These are phyloP conservation scores for Agrochola lota DNA, from an alignment of 2,888 invertebrate species.

Conservation along the genomic window DNA sequence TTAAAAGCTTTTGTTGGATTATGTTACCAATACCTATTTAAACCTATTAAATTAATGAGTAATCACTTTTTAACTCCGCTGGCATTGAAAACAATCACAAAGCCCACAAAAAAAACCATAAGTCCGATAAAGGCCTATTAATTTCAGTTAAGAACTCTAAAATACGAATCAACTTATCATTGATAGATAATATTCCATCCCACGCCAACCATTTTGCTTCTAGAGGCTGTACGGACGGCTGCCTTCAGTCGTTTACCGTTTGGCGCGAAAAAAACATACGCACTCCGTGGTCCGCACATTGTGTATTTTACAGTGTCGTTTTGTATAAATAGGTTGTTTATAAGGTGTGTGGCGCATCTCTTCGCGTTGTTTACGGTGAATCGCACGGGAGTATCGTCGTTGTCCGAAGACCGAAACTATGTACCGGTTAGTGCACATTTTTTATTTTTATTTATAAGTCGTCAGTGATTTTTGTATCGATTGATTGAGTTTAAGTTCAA, in stretches of 20 bases:
- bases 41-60: background rate
- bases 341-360: constrained; percentile 79
- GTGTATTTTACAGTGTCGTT: constrained; percentile 72
- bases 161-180: constrained; percentile 50
- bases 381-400: constrained; percentile 69
- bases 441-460: constrained; percentile 59
- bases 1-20: background rate
- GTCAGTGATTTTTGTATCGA: constrained; percentile 45
- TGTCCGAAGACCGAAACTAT: constrained; percentile 69
- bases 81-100: background rate
- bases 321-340: constrained; percentile 81
- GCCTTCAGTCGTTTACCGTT: constrained; percentile 73
- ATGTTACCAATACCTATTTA: background rate
- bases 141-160: constrained; percentile 55
- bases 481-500: constrained; percentile 42
- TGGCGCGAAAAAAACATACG: constrained; percentile 77
- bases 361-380: constrained; percentile 73
- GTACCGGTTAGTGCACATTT: constrained; percentile 85
- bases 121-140: constrained; percentile 12
- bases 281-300: constrained; percentile 39
- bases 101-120: background rate
- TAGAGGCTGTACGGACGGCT: constrained; percentile 61
- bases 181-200: constrained; percentile 59
- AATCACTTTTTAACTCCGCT: constrained; percentile 3
- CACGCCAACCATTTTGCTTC: constrained; percentile 72